These are phyloP conservation scores for Glareola pratincola DNA, from an alignment of 2,113 vertebrate genomes.

Conservation along the genomic window DNA sequence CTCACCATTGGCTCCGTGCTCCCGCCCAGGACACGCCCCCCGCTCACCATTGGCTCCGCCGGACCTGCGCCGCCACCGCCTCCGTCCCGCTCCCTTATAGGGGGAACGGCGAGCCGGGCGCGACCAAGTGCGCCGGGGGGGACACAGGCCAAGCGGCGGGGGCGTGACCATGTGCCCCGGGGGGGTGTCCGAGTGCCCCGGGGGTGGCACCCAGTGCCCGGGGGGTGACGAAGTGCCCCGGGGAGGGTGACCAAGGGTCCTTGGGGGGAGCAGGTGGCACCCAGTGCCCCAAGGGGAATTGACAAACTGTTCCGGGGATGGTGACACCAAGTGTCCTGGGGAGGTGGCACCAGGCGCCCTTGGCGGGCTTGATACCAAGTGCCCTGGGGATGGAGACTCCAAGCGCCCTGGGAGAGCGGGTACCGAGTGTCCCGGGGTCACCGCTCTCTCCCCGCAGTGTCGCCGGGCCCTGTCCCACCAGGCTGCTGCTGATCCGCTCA, in stretches of 20 bases:
- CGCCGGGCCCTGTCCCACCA: background rate
- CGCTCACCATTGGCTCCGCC: background rate
- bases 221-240: no score
- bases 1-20: background rate
- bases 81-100: no score
- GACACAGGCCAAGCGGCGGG: no score
- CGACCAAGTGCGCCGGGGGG: background rate
- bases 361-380: no score
- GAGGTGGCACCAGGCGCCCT: no score
- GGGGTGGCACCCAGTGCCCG: no score
- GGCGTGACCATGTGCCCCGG: background rate
- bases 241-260: rapidly evolving
- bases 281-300: background rate
- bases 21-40: background rate
- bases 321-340: no score
- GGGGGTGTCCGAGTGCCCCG: background rate
- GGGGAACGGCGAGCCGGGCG: background rate
- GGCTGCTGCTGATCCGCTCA: background rate
- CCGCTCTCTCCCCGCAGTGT: background rate
- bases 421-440: no score
- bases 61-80: background rate
- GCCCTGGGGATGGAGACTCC: background rate
- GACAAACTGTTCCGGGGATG: no score
- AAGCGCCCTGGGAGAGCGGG: background rate
- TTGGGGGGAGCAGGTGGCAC: no score